Evolutionary conservation across 2,113 vertebrate genomes (phyloP).

Genomic region (Apteryx mantelli): DNA sequence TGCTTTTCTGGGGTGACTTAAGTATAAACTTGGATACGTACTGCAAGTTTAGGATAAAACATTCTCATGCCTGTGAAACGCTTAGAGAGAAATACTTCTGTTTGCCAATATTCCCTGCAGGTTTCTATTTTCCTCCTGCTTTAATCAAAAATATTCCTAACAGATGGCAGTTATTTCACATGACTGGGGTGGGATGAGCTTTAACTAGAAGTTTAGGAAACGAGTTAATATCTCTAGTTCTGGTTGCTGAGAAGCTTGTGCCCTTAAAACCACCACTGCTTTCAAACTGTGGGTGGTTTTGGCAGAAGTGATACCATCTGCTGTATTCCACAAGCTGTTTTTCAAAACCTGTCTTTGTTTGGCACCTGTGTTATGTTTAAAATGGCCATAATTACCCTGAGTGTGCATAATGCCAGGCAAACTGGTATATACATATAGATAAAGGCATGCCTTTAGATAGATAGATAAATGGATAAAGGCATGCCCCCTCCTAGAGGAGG

Average conservation of each 20-base stretch:
- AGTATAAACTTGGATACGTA: neutral
- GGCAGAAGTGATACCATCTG: constrained; percentile 32
- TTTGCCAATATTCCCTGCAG: neutral
- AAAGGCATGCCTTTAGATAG: neutral
- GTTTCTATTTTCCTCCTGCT: neutral
- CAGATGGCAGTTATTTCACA: constrained; percentile 64
- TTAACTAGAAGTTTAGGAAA: constrained; percentile 49
- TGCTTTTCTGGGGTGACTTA: neutral
- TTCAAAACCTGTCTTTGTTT: constrained; percentile 39
- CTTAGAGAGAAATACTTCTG: neutral
- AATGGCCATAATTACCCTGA: constrained; percentile 22
- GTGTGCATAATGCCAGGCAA: neutral
- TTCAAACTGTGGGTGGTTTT: constrained; percentile 47
- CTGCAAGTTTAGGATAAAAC: neutral
- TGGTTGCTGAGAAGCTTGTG: constrained; percentile 15
- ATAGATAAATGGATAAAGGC: neutral
- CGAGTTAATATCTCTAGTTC: constrained; percentile 18
- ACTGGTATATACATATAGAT: neutral
- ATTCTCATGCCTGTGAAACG: neutral
- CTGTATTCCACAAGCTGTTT: constrained; percentile 26
- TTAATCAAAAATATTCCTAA: constrained; percentile 16
- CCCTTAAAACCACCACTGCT: constrained; percentile 31
- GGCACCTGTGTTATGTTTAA: constrained; percentile 43
- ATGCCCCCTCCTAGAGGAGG: neutral
- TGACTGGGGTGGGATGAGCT: constrained; percentile 42